These are phyloP conservation scores for Stichodactyla mertensii DNA, from an alignment of 64 coral and sea anemone species.

Conservation along the genomic window DNA sequence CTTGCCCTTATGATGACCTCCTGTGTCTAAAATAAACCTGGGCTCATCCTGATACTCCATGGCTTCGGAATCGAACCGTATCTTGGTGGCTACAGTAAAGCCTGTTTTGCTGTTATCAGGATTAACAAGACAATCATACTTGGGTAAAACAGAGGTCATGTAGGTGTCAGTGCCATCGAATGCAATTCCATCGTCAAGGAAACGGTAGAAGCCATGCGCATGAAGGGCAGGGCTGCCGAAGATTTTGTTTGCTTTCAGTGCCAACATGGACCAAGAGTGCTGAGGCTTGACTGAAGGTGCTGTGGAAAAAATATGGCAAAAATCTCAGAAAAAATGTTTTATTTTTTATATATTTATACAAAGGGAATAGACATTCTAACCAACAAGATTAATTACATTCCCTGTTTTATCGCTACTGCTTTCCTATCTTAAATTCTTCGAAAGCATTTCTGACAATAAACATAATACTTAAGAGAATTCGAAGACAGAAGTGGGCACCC, in stretches of 20 bases:
- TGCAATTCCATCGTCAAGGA: constrained; percentile 23
- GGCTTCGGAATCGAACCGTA: constrained; percentile 38
- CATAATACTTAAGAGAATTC: no score
- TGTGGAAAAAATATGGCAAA: not conserved
- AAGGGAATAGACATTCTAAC: no score
- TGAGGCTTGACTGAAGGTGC: constrained; percentile 52
- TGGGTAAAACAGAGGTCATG: constrained; percentile 28
- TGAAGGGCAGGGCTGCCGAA: constrained; percentile 39
- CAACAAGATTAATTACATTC: no score
- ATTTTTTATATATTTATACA: no score
- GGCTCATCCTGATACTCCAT: constrained; percentile 28
- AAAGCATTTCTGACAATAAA: no score
- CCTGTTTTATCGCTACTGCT: no score
- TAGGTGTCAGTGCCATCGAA: constrained; percentile 37
- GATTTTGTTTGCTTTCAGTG: constrained; percentile 34
- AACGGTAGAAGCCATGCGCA: constrained; percentile 28
- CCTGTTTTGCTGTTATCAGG: constrained; percentile 59
- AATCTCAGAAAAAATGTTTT: not conserved
- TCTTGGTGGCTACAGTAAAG: constrained; percentile 64
- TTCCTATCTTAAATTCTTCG: no score
- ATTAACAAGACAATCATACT: constrained; percentile 50
- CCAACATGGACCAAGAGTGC: constrained; percentile 58
- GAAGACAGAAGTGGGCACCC: no score
- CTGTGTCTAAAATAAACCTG: constrained; percentile 76
- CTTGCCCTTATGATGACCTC: constrained; percentile 48